Conservation (phyloP, 2,888 invertebrate species). For the Bellardia pandia region DNA sequence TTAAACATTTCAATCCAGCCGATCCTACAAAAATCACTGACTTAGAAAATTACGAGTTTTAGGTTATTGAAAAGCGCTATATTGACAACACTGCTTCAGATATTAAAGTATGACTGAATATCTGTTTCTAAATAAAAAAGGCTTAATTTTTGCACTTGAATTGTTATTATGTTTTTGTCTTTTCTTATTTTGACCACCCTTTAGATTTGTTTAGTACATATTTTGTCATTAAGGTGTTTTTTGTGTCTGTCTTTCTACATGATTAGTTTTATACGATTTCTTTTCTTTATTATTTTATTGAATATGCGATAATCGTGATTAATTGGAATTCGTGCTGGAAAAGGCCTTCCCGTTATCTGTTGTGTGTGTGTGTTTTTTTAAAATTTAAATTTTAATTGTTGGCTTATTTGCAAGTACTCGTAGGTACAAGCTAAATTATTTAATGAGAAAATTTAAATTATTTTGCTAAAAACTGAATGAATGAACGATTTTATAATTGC, state of each 20-base stretch:
- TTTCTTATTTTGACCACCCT: background rate
- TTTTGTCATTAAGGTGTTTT: background rate
- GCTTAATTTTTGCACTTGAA: constrained; percentile 1
- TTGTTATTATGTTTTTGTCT: background rate
- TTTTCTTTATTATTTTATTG: constrained; percentile 38
- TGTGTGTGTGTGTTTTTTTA: constrained; percentile 6
- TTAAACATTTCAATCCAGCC: too few species aligned
- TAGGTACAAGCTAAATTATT: background rate
- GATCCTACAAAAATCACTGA: too few species aligned
- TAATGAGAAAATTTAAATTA: background rate
- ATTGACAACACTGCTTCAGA: too few species aligned
- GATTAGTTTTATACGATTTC: constrained; percentile 10
- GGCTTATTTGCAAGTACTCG: background rate
- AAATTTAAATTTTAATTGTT: constrained; percentile 5
- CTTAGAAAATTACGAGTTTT: too few species aligned
- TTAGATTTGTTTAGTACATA: background rate
- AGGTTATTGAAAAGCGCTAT: too few species aligned
- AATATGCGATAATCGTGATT: constrained; percentile 65
- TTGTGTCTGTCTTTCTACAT: background rate
- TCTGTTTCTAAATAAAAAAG: background rate
- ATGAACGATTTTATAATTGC: background rate
- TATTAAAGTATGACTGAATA: background rate
- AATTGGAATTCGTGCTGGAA: constrained; percentile 64
- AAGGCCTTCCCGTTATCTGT: constrained; percentile 71
- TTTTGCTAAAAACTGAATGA: background rate